Conservation (phyloP, 92 coral and sea anemone genomes). For the Parazoanthus swiftii region DNA sequence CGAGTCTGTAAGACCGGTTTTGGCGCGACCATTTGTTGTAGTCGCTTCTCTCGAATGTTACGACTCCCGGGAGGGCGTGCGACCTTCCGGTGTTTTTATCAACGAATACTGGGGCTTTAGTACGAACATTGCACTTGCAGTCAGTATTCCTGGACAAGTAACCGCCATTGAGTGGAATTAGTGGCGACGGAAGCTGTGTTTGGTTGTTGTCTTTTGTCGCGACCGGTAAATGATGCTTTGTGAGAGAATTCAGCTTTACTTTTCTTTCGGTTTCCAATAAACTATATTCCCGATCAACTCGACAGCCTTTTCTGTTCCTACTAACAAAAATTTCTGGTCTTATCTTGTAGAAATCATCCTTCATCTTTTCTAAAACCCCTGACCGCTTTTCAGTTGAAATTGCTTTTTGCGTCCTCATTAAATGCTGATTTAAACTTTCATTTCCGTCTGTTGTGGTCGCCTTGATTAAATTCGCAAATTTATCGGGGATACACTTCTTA, state of each 20-base stretch:
- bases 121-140: neutral
- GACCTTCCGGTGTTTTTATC: neutral
- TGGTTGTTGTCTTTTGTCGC: neutral
- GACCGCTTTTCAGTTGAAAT: neutral
- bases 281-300: neutral
- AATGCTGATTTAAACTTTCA: constrained; percentile 1
- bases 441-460: neutral
- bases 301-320: neutral
- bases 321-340: neutral
- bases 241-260: neutral
- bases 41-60: constrained; percentile 23
- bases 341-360: neutral
- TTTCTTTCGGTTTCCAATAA: neutral
- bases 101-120: neutral
- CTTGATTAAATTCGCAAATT: neutral
- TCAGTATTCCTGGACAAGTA: neutral
- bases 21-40: constrained; percentile 28
- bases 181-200: neutral
- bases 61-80: neutral
- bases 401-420: neutral
- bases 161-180: neutral
- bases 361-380: neutral
- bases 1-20: neutral
- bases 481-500: neutral
- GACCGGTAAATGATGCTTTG: neutral